A percentile compares a stretch with the other conserved stretches of the same genome.
Evolutionary conservation across 2,113 vertebrate species (phyloP).

Genomic region (Laticauda laticaudata): DNA sequence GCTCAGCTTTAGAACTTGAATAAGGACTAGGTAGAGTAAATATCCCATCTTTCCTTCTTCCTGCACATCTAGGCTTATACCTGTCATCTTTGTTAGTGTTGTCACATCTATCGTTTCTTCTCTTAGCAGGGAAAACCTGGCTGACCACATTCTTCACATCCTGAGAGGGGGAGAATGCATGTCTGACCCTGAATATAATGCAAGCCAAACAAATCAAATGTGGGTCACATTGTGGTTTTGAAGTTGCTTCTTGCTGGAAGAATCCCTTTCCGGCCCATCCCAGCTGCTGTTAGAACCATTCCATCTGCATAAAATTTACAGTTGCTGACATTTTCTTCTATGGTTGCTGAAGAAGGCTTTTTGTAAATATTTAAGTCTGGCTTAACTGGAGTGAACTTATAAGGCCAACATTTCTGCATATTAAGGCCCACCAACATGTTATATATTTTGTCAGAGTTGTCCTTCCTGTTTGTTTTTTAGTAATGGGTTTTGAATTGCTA

Average conservation of each 20-base stretch:
- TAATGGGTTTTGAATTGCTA: background rate
- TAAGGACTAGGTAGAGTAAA: background rate
- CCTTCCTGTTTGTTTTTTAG: background rate
- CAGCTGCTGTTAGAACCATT: background rate
- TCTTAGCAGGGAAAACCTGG: conserved; percentile 9
- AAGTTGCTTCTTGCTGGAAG: background rate
- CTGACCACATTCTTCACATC: background rate
- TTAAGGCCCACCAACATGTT: background rate
- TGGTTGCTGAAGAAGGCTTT: background rate
- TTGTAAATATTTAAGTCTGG: background rate
- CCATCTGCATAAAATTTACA: background rate
- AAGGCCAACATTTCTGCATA: background rate
- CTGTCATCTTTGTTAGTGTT: background rate
- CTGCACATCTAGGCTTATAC: background rate
- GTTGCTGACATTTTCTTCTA: background rate
- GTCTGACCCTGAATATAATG: background rate
- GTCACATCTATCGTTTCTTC: background rate
- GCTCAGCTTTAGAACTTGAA: background rate
- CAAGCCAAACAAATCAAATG: background rate
- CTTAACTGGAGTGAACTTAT: background rate
- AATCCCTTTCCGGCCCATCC: background rate
- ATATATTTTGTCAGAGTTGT: background rate
- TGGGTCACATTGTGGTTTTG: background rate
- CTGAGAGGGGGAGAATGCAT: background rate
- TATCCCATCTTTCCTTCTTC: background rate